These are phyloP conservation scores for Saguinus midas DNA, from an alignment of 2,113 vertebrate species.

Conservation along the genomic window DNA sequence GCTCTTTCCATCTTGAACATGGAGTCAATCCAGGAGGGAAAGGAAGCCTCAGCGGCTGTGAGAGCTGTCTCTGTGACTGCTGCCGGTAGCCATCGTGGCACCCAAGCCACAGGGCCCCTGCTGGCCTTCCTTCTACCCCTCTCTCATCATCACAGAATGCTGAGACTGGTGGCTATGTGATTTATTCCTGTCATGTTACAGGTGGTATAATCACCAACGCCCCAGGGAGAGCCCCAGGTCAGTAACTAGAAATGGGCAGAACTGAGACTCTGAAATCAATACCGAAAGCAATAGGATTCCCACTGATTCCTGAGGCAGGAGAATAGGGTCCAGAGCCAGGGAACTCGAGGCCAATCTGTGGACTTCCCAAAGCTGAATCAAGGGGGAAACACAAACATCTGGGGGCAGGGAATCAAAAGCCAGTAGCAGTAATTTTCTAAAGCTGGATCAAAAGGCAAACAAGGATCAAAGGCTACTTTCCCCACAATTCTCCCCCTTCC, in stretches of 20 bases:
- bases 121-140: accelerated
- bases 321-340: too few species aligned
- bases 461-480: too few species aligned
- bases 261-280: not conserved
- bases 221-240: accelerated
- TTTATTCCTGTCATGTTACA: not conserved
- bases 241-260: not conserved
- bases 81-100: accelerated
- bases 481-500: too few species aligned
- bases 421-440: too few species aligned
- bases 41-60: not conserved
- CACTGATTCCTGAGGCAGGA: not conserved
- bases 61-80: not conserved
- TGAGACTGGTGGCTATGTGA: not conserved
- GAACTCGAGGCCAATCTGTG: too few species aligned
- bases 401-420: too few species aligned
- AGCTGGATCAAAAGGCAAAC: too few species aligned
- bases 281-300: not conserved
- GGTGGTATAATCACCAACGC: not conserved
- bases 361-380: too few species aligned
- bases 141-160: not conserved
- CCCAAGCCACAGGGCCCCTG: not conserved
- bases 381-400: too few species aligned
- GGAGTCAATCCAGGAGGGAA: not conserved
- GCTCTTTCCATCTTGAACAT: not conserved